phyloP scores from a whole-genome alignment of 1,140 invertebrate genomes.

The Tetramorium simillimum region DNA sequence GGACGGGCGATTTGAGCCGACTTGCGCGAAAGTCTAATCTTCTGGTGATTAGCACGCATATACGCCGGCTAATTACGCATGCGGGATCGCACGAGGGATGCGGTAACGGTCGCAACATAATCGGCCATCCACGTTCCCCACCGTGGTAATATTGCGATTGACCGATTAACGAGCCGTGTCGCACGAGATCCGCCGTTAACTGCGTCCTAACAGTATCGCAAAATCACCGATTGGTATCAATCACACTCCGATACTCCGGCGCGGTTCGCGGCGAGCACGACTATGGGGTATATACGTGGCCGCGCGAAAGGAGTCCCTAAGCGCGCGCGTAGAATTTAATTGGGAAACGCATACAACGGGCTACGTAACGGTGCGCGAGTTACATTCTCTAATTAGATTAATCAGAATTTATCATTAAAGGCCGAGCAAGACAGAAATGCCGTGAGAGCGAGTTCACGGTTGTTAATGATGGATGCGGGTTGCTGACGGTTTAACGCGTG shows the following conservation, averaged over 20 bases:
- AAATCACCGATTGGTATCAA: conserved; percentile 55
- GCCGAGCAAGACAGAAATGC: conserved; percentile 30
- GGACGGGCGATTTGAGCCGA: background rate
- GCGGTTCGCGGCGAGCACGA: background rate
- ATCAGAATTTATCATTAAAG: conserved; percentile 47
- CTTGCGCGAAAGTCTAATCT: background rate
- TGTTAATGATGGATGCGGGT: conserved; percentile 11
- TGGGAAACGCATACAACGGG: conserved; percentile 40
- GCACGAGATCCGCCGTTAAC: conserved; percentile 54
- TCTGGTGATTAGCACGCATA: conserved; percentile 7
- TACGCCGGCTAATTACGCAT: conserved; percentile 18
- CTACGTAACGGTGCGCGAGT: conserved; percentile 38
- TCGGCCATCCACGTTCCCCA: conserved; percentile 24
- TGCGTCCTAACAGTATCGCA: conserved; percentile 39
- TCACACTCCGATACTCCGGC: conserved; percentile 19
- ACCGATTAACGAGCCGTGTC: conserved; percentile 63
- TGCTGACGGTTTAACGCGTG: conserved; percentile 12
- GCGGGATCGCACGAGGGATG: conserved; percentile 1
- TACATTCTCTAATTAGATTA: conserved; percentile 55
- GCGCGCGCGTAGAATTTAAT: conserved; percentile 15
- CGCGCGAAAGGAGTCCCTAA: conserved; percentile 13
- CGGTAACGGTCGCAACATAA: conserved; percentile 21
- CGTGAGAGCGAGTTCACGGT: conserved; percentile 46
- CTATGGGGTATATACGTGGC: background rate
- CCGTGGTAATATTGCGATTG: conserved; percentile 10